Evolutionary conservation across 2,797 vertebrate genomes (phyloP), one percentile per base, ranked within the genome.

Genomic region (Acanthopagrus latus): DNA sequence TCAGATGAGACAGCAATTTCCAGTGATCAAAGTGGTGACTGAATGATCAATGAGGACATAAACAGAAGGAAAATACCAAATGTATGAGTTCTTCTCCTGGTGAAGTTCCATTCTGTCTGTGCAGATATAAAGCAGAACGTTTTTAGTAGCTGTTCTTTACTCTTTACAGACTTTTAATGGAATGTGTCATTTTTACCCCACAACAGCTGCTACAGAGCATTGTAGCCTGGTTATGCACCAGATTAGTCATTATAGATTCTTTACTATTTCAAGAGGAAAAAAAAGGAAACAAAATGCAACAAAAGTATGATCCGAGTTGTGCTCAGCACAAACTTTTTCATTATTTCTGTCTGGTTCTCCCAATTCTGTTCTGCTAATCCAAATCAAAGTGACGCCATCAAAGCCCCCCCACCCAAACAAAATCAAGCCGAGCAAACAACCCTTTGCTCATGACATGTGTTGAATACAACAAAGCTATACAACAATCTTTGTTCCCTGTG

Each of bases 341-440:
- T 10, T 65, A 48, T 76, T 41, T 76, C 5, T 73, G 51, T 76
- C 33, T 69, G 43, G 85, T 72, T 47, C 48, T 63, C 55, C 47
- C 80, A 79, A 86, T 86, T 73, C 71, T 74, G 74, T 74, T 79
- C 68, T 56, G 44, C 64, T 74, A 84, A 89, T 80, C 84, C 55
- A 46, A 81, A 68, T 80, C 62, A 27, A 71, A 87, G 78, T 70
- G 56, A 80, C 38, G 52, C 75, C 51, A 83, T 83, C 82, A 85
- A 87, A 87, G 56, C 69, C 44, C 41, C 64, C 63, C 64, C 63
- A 59, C 23, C 50, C 57, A 47, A 77, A 70, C 58, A 55, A 69
- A 75, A 75, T 66, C 41, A 57, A 81, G 21, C 65, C 63, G 55
- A 71, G 71, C 57, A 81, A 89, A 80, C 74, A 83, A 72, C 25